Evolutionary conservation across 2,888 invertebrate genomes (phyloP), one percentile per base, ranked within the genome.

Genomic region (Pteria penguin): DNA sequence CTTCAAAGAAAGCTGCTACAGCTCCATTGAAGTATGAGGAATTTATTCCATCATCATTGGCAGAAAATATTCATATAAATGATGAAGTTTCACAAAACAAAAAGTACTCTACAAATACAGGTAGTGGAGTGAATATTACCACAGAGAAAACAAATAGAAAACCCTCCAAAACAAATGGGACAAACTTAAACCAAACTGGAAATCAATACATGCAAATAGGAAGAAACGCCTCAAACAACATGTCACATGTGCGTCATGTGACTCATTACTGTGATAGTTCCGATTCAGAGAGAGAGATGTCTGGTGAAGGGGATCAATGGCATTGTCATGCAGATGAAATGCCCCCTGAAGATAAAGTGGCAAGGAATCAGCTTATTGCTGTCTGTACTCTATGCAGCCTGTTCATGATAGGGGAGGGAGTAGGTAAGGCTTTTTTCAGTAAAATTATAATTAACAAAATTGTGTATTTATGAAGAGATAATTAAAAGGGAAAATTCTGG

Each of bases 341-440:
- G n/a, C 55, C 80, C 26, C 63, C 69, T 5, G 54, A 61, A 26
- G 89, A 90, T 76, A 87, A 81, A 67, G 76, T 82, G 57, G 90
- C 90, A 2, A 80, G 88, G 36, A 90, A 89, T 72, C 90, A 91
- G 80, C 83, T 91, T 65, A 83, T 89, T 2, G 83, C 83, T 36
- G 90, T 91, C 33, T 87, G 88, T 70, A 74, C 86, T n/a, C 76
- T 91, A 26, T 90, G 90, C 78, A 60, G 85, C 5, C 31, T 88
- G 29, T 92, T 92, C 81, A 91, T 92, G 88, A 84, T 89, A 36
- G 91, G 90, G n/a, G 92, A 92, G 80, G 84, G 89, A 11, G 81
- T 91, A 45, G 92, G 92, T 92, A 83, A 5, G 68, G 45, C 26
- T 62, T 62, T 8, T 4, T 33, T 32, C 45, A n/a, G 18, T 45